Percentiles rank a stretch among this genome's conserved stretches.
These are phyloP conservation scores for Panorpa germanica DNA, from an alignment of 2,888 invertebrate species.

Conservation along the genomic window DNA sequence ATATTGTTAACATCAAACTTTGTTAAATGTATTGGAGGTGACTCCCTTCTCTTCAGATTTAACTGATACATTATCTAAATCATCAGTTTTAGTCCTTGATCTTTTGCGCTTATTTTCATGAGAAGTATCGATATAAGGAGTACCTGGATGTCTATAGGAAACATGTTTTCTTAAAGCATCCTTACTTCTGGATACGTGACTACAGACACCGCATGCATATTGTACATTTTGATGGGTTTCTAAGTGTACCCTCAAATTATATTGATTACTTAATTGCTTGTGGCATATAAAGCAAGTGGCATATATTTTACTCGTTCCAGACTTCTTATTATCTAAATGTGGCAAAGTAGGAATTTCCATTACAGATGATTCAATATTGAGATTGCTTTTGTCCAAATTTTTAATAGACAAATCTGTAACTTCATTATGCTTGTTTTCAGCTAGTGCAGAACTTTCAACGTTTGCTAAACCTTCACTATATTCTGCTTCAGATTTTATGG, in stretches of 20 bases:
- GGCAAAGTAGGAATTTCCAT: constrained; percentile 2
- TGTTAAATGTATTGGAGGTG: no score
- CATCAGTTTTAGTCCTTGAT: no score
- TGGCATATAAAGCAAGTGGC: constrained; percentile 69
- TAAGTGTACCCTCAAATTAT: constrained; percentile 77
- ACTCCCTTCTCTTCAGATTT: no score
- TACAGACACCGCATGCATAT: constrained; percentile 73
- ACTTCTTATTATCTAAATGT: not conserved
- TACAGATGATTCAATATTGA: constrained; percentile 6
- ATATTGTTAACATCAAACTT: no score
- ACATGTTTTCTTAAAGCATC: constrained; percentile 79
- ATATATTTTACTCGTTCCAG: constrained; percentile 24
- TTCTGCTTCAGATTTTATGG: no score
- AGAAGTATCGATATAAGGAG: constrained; percentile 19
- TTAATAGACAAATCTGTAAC: no score
- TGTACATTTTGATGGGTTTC: constrained; percentile 79
- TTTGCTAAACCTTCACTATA: no score
- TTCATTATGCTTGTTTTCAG: no score
- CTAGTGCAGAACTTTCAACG: no score
- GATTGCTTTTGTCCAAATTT: no score
- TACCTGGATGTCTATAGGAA: constrained; percentile 61
- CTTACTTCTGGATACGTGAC: constrained; percentile 70
- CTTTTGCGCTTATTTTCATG: no score
- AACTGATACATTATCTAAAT: no score
- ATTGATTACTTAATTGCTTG: constrained; percentile 77